Evolutionary conservation across 2,888 invertebrate genomes (phyloP).

Genomic region (Desoria tigrina): DNA sequence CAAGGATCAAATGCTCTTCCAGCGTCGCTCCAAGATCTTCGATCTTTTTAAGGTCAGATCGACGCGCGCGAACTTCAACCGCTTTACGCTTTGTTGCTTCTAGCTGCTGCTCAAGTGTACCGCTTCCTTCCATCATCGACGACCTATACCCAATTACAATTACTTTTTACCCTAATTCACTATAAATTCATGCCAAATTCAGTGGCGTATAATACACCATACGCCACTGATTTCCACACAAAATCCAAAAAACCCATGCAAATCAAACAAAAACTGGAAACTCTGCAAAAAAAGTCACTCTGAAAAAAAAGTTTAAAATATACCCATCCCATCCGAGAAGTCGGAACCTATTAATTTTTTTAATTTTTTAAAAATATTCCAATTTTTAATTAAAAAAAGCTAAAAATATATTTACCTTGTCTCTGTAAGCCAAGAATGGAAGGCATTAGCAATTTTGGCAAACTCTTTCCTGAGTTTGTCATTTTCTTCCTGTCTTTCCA

Average conservation of each 20-base stretch:
- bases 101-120: conserved; percentile 94
- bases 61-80: conserved; percentile 88
- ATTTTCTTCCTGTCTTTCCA: conserved; percentile 96
- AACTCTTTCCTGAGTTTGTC: conserved; percentile 97
- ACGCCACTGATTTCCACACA: too few relatives aligned
- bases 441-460: conserved; percentile 97
- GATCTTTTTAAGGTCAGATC: conserved; percentile 91
- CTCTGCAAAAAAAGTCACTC: too few relatives aligned
- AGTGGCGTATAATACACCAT: conserved; percentile 60
- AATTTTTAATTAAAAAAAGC: too few relatives aligned
- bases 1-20: conserved; percentile 95
- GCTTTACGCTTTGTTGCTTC: conserved; percentile 92
- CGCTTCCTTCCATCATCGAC: conserved; percentile 99
- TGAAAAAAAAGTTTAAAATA: too few relatives aligned
- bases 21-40: conserved; percentile 93
- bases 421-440: conserved; percentile 97
- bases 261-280: too few relatives aligned
- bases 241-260: too few relatives aligned
- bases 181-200: conserved; percentile 31
- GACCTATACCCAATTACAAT: conserved; percentile 78
- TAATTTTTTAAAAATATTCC: too few relatives aligned
- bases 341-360: too few relatives aligned
- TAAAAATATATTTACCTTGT: too few relatives aligned
- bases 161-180: too few relatives aligned
- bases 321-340: too few relatives aligned